Conservation (phyloP, 2,888 invertebrate species). For the Sphaeridia pumilis region DNA sequence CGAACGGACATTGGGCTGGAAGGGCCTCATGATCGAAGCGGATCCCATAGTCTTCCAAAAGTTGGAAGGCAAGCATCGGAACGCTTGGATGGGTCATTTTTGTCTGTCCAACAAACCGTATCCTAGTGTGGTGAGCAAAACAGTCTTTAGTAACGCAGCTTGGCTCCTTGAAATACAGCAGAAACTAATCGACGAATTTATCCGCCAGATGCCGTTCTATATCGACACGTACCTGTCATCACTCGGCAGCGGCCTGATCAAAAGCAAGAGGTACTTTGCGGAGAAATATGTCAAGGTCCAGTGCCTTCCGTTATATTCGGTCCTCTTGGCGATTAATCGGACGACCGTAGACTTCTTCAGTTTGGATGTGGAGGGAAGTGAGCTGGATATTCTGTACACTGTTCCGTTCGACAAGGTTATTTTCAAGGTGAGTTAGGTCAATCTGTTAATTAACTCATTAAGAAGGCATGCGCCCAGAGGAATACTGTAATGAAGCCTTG, state of each 20-base stretch:
- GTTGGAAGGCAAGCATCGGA: conserved; percentile 37
- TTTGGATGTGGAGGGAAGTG: conserved; percentile 40
- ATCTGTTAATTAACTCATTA: not conserved
- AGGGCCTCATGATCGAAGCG: conserved; percentile 39
- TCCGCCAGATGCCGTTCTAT: conserved; percentile 12
- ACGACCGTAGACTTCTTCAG: conserved; percentile 40
- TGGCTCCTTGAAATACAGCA: no score
- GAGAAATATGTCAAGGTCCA: conserved; percentile 31
- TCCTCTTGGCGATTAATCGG: conserved; percentile 38
- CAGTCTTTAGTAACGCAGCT: no score
- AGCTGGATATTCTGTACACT: conserved; percentile 39
- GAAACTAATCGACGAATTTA: no score
- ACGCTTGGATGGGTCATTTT: conserved; percentile 38
- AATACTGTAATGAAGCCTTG: not conserved
- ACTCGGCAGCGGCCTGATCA: conserved; percentile 16
- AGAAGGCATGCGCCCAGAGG: not conserved
- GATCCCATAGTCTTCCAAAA: conserved; percentile 37
- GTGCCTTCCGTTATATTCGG: conserved; percentile 39
- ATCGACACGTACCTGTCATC: conserved; percentile 5
- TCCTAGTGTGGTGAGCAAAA: conserved; percentile 22
- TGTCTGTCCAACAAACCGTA: conserved; percentile 37
- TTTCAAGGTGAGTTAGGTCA: conserved; percentile 34
- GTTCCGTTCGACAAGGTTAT: conserved; percentile 40
- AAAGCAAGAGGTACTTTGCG: conserved; percentile 9
- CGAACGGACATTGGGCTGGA: conserved; percentile 38